Percentiles rank a stretch among this genome's conserved stretches.
Evolutionary conservation across 2,797 vertebrate species (phyloP).

Genomic region (Lepilemur septentrionalis): DNA sequence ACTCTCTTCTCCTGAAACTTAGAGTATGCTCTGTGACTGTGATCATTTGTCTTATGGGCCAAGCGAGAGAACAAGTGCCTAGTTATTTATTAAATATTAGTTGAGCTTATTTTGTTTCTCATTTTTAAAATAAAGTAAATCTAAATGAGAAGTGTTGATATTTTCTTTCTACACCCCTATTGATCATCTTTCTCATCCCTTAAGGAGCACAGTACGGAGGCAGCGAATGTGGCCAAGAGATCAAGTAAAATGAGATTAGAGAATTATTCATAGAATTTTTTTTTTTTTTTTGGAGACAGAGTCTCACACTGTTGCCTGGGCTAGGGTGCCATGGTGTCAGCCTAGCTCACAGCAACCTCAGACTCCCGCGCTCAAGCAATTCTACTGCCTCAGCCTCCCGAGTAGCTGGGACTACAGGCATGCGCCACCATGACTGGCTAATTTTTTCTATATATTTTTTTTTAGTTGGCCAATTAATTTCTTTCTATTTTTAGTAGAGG

Average conservation of each 20-base stretch:
- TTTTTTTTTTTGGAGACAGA: no score
- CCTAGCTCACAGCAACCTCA: no score
- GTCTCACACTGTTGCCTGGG: no score
- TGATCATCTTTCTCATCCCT: not conserved
- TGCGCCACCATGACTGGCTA: no score
- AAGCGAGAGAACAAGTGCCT: not conserved
- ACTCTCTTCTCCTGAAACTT: not conserved
- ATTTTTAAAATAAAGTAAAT: constrained; percentile 4
- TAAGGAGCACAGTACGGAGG: not conserved
- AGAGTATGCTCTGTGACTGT: not conserved
- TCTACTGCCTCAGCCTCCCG: no score
- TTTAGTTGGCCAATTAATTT: no score
- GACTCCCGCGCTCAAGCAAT: no score
- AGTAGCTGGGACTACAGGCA: no score
- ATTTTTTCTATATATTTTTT: no score
- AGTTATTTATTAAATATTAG: not conserved
- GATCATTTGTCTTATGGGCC: not conserved
- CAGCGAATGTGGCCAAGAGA: not conserved
- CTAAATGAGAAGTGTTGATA: not conserved
- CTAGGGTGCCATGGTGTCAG: no score
- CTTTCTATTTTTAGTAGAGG: no score
- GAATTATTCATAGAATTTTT: not conserved
- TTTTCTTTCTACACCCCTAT: not conserved
- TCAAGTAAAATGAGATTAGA: not conserved
- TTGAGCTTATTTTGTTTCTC: not conserved